These are phyloP conservation scores for Cydia strobilella DNA, from an alignment of 1,140 invertebrate species.

Conservation along the genomic window DNA sequence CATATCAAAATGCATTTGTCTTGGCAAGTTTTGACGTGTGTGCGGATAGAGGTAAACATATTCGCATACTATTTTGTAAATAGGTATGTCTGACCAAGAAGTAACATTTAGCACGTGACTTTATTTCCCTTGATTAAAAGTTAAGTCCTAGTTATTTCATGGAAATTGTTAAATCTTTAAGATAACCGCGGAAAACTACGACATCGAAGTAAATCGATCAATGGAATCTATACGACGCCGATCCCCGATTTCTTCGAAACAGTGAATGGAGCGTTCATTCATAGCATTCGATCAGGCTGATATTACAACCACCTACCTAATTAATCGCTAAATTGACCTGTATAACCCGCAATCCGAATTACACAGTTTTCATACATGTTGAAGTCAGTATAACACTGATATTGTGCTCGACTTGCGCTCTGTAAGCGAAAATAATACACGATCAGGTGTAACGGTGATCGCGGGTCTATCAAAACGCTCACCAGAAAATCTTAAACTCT, in stretches of 20 bases:
- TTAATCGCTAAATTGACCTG: background rate
- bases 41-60: no score
- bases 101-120: no score
- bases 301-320: background rate
- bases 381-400: background rate
- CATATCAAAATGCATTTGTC: no score
- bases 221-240: slow-evolving; percentile 20
- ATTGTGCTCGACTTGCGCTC: background rate
- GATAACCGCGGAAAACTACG: background rate
- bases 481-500: background rate
- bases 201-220: slow-evolving; percentile 11
- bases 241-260: slow-evolving; percentile 21
- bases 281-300: slow-evolving; percentile 25
- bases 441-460: slow-evolving; percentile 21
- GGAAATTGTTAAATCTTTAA: no score
- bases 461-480: slow-evolving; percentile 18
- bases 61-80: no score
- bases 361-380: background rate
- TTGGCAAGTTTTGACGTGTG: no score
- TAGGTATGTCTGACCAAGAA: no score
- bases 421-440: background rate
- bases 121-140: background rate
- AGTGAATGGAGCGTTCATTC: slow-evolving; percentile 30
- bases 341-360: background rate
- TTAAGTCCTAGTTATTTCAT: no score